phyloP scores from a whole-genome alignment of 2,113 vertebrate genomes.

The Varanus komodoensis region DNA sequence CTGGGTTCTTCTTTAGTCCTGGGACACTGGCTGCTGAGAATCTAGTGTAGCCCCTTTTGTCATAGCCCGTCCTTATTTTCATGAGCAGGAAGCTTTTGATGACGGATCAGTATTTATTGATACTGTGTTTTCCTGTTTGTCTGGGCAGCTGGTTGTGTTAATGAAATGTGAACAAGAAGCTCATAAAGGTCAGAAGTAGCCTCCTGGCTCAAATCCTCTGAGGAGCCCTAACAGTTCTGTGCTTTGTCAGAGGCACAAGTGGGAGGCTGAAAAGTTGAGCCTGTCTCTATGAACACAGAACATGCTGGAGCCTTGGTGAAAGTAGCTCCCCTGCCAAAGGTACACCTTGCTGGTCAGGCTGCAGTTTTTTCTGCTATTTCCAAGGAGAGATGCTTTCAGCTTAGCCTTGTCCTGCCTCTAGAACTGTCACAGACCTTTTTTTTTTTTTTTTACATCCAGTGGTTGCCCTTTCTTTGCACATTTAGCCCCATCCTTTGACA shows the following conservation, averaged over 20 bases:
- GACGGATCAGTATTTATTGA: neutral
- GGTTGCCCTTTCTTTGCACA: neutral
- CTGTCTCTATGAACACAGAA: too few relatives aligned
- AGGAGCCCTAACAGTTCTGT: too few relatives aligned
- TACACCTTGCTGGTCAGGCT: neutral
- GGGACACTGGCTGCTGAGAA: neutral
- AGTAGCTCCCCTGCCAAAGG: neutral
- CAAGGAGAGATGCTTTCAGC: too few relatives aligned
- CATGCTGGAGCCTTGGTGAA: too few relatives aligned
- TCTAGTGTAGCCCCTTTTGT: neutral
- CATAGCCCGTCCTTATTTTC: neutral
- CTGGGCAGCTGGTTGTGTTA: neutral
- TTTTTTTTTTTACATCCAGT: neutral
- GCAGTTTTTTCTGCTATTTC: neutral
- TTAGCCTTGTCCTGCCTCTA: neutral
- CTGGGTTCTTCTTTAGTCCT: neutral
- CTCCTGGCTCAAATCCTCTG: neutral
- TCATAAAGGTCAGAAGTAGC: neutral
- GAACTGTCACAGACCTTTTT: neutral
- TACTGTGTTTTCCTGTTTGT: neutral
- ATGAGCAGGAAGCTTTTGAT: neutral
- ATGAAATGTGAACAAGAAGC: neutral
- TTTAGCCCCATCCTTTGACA: neutral
- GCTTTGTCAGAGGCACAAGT: neutral
- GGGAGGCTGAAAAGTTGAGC: neutral